Evolutionary conservation across 2,113 vertebrate species (phyloP), one percentile per base, ranked within the genome.

Genomic region (Dascyllus trimaculatus): DNA sequence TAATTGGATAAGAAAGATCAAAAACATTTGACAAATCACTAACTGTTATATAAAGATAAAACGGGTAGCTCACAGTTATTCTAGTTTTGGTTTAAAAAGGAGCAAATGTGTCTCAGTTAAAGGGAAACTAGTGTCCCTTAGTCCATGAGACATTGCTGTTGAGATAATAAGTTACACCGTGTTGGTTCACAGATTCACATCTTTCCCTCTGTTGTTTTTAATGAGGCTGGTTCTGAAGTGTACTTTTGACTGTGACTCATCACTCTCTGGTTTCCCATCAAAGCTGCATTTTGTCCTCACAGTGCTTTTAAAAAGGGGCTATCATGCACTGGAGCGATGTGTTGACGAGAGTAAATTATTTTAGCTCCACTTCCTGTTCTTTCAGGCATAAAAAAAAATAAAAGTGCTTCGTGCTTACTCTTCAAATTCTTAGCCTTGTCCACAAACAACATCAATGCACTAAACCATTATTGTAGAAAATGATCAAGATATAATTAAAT

Each of bases 191-290:
- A 54, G 66, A 26, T 29, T 18, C 24, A 24, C 26, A 66, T 73
- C 26, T 5, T 62, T 54, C 9, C 24, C 60, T 58, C n/a, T 59
- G 22, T 62, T 80, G 26, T 63, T 52, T 63, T 45, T 82, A 84
- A 80, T 89, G 71, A 74, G 71, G 71, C 63, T 11, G 1, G 45
- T 74, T 63, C 14, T 77, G 51, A 82, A 68, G 72, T 75, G 66
- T 25, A 69, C 26, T 43, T 38, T 69, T 71, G 19, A 61, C 18
- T 52, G 58, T 81, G 88, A 86, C 24, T 88, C 78, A 75, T 71
- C 38, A 45, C 68, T 56, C 48, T 63, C 45, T 18, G 21, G 40
- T 78, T 74, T 74, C 21, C 17, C 60, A 54, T 38, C 54, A 80
- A 77, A 75, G 21, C 66, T 66, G 61, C 58, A 45, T 62, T 75